Evolutionary conservation across 2,888 invertebrate species (phyloP).

Genomic region (Epsilonema sp.): DNA sequence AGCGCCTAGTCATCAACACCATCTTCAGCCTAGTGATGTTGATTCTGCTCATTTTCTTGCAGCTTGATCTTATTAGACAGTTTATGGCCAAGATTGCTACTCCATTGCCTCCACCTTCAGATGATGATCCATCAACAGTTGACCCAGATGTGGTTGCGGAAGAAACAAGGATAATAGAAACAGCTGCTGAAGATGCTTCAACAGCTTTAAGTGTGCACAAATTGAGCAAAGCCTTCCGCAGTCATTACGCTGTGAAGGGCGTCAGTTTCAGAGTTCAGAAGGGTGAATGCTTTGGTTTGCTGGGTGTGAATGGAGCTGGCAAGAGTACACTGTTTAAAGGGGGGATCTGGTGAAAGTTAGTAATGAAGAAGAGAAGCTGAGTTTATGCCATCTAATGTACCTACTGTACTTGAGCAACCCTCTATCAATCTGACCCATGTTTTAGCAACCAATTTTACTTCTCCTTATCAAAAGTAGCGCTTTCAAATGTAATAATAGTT

Average conservation of each 20-base stretch:
- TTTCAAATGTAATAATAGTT: background rate
- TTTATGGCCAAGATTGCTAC: background rate
- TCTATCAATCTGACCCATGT: no score
- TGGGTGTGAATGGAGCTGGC: conserved; percentile 59
- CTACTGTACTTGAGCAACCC: no score
- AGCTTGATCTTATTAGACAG: background rate
- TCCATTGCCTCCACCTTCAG: background rate
- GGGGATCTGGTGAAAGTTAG: background rate
- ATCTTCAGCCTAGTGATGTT: background rate
- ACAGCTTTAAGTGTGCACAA: conserved; percentile 20
- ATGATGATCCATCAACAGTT: background rate
- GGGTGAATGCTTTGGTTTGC: conserved; percentile 54
- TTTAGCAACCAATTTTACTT: no score
- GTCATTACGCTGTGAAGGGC: conserved; percentile 33
- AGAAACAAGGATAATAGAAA: conserved; percentile 28
- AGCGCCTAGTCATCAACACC: background rate
- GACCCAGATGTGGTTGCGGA: background rate
- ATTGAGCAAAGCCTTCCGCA: conserved; percentile 24
- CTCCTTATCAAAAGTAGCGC: background rate
- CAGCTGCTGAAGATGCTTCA: conserved; percentile 23
- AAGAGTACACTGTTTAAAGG: conserved; percentile 5
- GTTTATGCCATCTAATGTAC: no score
- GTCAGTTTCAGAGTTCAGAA: conserved; percentile 37
- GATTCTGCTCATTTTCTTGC: background rate
- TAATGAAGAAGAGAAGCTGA: background rate